Percentiles rank a stretch among this genome's conserved stretches.
Conservation (phyloP, 1,140 invertebrate species). For the Alviniconcha marisindica region DNA sequence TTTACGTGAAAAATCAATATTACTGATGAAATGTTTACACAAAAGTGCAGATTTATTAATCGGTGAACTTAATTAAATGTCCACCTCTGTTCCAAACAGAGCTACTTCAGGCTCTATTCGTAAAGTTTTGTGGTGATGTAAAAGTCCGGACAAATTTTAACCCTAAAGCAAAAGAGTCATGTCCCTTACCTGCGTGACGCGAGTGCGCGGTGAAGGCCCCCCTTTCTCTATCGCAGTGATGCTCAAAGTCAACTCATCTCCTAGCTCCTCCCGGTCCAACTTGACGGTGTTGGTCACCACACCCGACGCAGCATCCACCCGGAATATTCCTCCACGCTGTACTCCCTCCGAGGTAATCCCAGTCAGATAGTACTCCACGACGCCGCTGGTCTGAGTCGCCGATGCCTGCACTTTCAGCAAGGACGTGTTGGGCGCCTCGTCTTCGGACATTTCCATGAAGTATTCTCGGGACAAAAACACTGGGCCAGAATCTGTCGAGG, state of each 20-base stretch:
- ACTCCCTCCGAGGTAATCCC: constrained; percentile 25
- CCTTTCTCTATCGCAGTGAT: constrained; percentile 71
- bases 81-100: too few species aligned
- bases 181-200: constrained; percentile 85
- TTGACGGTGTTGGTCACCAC: constrained; percentile 38
- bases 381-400: constrained; percentile 80
- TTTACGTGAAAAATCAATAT: too few species aligned
- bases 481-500: constrained; percentile 66
- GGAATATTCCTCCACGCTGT: constrained; percentile 76
- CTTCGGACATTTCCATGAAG: constrained; percentile 88
- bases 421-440: constrained; percentile 77
- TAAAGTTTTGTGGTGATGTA: too few species aligned
- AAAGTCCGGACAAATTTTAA: too few species aligned
- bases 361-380: constrained; percentile 78
- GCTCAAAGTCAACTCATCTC: constrained; percentile 42
- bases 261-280: constrained; percentile 50
- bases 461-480: constrained; percentile 75
- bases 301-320: constrained; percentile 45
- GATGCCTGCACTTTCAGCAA: constrained; percentile 73
- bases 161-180: too few species aligned
- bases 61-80: too few species aligned
- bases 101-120: too few species aligned
- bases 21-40: too few species aligned
- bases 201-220: constrained; percentile 81
- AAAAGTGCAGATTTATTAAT: too few species aligned